phyloP scores from a whole-genome alignment of 2,888 invertebrate genomes.

The Eueremaeus valkanovi region DNA sequence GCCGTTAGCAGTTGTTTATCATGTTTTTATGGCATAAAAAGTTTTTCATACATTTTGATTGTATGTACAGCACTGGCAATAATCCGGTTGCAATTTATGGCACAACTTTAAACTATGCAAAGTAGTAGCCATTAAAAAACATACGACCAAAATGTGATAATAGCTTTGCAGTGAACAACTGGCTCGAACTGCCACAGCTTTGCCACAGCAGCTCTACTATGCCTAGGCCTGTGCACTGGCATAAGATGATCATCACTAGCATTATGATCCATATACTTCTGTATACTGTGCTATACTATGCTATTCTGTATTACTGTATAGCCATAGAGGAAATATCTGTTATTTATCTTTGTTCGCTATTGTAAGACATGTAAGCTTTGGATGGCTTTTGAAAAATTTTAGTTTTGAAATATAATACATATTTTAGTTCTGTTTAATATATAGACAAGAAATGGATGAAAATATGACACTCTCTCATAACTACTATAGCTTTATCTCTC shows the following conservation, averaged over 20 bases:
- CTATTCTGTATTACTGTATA: too few relatives aligned
- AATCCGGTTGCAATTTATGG: conserved; percentile 25
- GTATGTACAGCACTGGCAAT: too few relatives aligned
- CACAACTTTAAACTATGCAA: conserved; percentile 18
- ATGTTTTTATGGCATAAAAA: conserved; percentile 29
- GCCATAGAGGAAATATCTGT: conserved; percentile 34
- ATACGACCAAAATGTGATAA: conserved; percentile 35
- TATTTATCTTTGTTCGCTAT: conserved; percentile 30
- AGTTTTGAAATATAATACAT: conserved; percentile 16
- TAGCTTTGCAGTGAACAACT: conserved; percentile 23
- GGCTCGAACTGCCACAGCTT: conserved; percentile 17
- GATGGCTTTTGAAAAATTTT: conserved; percentile 15
- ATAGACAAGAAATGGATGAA: conserved; percentile 3
- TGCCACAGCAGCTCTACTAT: conserved; percentile 4
- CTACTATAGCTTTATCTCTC: conserved; percentile 21
- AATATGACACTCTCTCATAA: background rate
- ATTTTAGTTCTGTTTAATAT: conserved; percentile 11
- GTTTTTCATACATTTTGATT: conserved; percentile 28
- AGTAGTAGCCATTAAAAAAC: conserved; percentile 36
- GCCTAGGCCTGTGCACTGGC: background rate
- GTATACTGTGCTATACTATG: too few relatives aligned
- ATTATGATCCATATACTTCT: conserved; percentile 35
- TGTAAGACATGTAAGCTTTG: conserved; percentile 32
- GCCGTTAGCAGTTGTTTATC: conserved; percentile 36
- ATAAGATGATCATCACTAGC: conserved; percentile 30